Base-by-base conservation (phyloP, 2,113 vertebrate genomes). In the Nettapus auritus region DNA sequence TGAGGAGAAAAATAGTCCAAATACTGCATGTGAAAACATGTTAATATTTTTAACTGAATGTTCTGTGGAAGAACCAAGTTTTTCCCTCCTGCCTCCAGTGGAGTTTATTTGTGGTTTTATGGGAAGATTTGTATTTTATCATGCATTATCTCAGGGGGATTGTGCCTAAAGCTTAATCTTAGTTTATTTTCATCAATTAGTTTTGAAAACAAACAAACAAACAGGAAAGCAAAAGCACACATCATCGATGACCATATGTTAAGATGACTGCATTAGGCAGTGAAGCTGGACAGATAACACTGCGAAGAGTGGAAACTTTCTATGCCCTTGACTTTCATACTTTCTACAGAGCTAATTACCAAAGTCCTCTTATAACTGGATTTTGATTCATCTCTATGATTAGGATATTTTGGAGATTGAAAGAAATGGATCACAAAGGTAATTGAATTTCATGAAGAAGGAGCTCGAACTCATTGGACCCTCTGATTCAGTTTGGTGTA, bases 41-140 rank as follows among this genome's bases (percentile, higher is more conserved):
- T 59, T 68, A 6, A 0, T 66, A 4, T 79, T 87, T 94, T 88
- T 48, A 90, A 75, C 5, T 7, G 13, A 44, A 14, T 48, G 9
- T 26, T 71, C 53, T 55, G 20, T 1, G 2, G 67, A 78, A 67
- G 52, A 87, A 11, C 15, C 0, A 0, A 48, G 2, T 70, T 83
- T 17, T 60, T 83, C 14, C 14, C n/a, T 52, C 15, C 59, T 85
- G 70, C 59, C 64, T 77, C 56, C n/a, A 69, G 55, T 19, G 67
- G 18, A 59, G 25, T 84, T 90, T 21, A 15, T 56, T 94, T 86
- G 40, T 38, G 64, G 25, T 66, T 83, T n/a, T 28, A 7, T 66
- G 40, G 33, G 29, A 86, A 77, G 40, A 62, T 57, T 25, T 31
- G 28, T 38, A 62, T 70, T 87, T 86, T 73, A n/a, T 53, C 36